These are phyloP conservation scores for Myripristis jacobus DNA, from an alignment of 2,797 vertebrate genomes.

Conservation along the genomic window DNA sequence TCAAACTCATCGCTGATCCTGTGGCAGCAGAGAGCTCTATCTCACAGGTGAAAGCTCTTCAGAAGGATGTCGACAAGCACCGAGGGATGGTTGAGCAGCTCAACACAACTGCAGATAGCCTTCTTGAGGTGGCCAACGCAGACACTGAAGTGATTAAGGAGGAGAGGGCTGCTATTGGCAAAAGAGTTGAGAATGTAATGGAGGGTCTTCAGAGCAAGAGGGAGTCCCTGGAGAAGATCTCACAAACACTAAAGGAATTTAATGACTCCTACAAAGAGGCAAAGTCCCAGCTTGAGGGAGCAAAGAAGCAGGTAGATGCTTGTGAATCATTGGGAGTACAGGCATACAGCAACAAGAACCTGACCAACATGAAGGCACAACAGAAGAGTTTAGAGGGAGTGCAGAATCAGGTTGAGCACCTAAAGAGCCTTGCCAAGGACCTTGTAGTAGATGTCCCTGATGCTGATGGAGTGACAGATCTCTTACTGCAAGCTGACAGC, in stretches of 20 bases:
- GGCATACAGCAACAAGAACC: conserved; percentile 91
- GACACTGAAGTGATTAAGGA: conserved; percentile 88
- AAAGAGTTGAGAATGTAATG: conserved; percentile 85
- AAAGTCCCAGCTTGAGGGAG: conserved; percentile 85
- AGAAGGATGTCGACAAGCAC: conserved; percentile 94
- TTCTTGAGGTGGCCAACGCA: conserved; percentile 87
- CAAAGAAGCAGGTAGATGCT: conserved; percentile 88
- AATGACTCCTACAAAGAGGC: conserved; percentile 89
- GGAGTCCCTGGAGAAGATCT: conserved; percentile 90
- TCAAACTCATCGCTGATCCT: conserved; percentile 86
- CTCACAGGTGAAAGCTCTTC: conserved; percentile 87
- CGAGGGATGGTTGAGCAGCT: conserved; percentile 90
- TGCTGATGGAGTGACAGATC: conserved; percentile 88
- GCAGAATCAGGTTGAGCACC: conserved; percentile 87
- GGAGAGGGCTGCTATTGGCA: conserved; percentile 83
- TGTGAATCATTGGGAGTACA: conserved; percentile 88
- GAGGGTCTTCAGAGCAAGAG: conserved; percentile 90
- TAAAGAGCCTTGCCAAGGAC: conserved; percentile 88
- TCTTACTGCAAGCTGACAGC: conserved; percentile 89
- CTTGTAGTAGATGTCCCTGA: conserved; percentile 89
- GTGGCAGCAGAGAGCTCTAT: conserved; percentile 85
- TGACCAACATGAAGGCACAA: conserved; percentile 93
- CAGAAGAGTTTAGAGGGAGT: conserved; percentile 90
- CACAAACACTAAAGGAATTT: conserved; percentile 91
- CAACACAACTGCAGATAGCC: conserved; percentile 86